Evolutionary conservation across 2,797 vertebrate genomes (phyloP).

Genomic region (Orestias chungarensis): DNA sequence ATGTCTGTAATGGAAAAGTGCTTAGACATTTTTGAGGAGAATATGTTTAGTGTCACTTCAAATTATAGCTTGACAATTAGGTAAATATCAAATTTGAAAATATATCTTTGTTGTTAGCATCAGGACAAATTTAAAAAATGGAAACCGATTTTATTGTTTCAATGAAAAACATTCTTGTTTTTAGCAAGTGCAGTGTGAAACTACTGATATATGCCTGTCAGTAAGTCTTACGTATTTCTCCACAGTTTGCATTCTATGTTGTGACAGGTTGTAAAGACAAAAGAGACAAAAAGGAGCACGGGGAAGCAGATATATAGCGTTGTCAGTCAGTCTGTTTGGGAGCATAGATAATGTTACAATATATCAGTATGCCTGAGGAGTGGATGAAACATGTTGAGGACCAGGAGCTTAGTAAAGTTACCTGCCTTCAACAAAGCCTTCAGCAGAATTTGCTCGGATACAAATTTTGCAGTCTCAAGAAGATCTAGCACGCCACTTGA

Average conservation of each 20-base stretch:
- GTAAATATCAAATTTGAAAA: too few relatives aligned
- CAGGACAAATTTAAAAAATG: too few relatives aligned
- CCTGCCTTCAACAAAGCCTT: background rate
- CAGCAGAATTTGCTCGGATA: background rate
- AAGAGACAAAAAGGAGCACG: too few relatives aligned
- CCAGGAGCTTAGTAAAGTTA: background rate
- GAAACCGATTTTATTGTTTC: too few relatives aligned
- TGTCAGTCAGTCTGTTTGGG: background rate
- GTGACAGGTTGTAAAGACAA: background rate
- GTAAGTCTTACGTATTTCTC: background rate
- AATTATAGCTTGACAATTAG: too few relatives aligned
- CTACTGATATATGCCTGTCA: background rate
- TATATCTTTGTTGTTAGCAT: too few relatives aligned
- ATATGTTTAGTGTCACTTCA: too few relatives aligned
- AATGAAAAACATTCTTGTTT: too few relatives aligned
- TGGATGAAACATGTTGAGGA: background rate
- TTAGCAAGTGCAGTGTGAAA: too few relatives aligned
- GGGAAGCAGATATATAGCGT: background rate
- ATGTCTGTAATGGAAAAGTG: too few relatives aligned
- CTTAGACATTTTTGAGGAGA: too few relatives aligned
- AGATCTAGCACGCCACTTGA: background rate
- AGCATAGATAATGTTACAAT: background rate
- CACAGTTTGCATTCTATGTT: background rate
- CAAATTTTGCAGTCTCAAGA: background rate
- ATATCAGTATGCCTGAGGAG: background rate